Conservation (phyloP, 2,797 vertebrate genomes). For the Chloroceryle inda region DNA sequence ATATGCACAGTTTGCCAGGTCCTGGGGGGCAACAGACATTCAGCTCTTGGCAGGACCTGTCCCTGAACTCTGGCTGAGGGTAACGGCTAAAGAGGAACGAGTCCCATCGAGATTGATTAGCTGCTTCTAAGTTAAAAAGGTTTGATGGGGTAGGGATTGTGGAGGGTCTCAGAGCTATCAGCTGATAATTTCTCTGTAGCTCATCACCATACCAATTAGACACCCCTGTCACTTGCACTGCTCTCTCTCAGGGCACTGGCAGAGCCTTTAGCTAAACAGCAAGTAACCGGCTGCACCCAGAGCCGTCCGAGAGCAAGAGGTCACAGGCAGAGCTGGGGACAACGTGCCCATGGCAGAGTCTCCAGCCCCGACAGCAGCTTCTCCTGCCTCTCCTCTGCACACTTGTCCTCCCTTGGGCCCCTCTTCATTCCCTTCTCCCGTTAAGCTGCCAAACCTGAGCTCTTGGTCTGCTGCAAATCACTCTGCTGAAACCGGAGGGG, state of each 20-base stretch:
- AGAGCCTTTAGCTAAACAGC: accelerated
- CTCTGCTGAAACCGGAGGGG: neutral
- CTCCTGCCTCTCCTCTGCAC: neutral
- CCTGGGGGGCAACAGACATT: neutral
- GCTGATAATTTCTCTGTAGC: conserved; percentile 2
- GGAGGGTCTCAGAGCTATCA: neutral
- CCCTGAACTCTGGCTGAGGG: neutral
- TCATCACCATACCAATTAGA: conserved; percentile 31
- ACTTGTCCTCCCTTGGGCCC: neutral
- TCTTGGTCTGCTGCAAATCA: neutral
- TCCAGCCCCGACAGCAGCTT: neutral
- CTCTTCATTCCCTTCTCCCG: neutral
- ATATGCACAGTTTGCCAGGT: accelerated
- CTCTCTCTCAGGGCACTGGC: neutral
- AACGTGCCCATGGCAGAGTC: accelerated
- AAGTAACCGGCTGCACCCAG: accelerated
- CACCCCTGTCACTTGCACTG: neutral
- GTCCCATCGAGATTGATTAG: neutral
- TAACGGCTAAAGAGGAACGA: neutral
- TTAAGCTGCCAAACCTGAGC: neutral
- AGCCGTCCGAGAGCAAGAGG: neutral
- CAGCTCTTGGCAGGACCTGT: neutral
- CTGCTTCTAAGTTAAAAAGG: neutral
- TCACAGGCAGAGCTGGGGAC: neutral
- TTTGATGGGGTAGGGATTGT: neutral